These are phyloP conservation scores for Agelaius phoeniceus DNA, from an alignment of 2,113 vertebrate genomes.

Conservation along the genomic window DNA sequence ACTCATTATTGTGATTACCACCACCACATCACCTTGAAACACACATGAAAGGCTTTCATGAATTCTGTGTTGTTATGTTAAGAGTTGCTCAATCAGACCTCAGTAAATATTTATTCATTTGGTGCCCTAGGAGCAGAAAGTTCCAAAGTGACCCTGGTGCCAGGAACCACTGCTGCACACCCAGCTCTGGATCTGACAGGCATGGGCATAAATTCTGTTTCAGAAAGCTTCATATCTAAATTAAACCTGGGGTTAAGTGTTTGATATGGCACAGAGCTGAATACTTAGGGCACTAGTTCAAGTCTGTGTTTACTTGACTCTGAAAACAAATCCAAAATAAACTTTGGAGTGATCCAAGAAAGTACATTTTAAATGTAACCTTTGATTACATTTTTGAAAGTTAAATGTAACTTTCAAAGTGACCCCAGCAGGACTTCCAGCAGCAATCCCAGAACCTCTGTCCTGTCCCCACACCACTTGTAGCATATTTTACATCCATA, in stretches of 20 bases:
- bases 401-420: background rate
- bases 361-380: background rate
- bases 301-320: background rate
- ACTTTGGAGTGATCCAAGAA: background rate
- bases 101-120: background rate
- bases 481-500: background rate
- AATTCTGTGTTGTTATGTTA: background rate
- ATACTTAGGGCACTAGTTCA: background rate
- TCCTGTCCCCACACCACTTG: background rate
- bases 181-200: background rate
- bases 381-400: background rate
- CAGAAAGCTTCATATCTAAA: background rate
- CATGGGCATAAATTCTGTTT: background rate
- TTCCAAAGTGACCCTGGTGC: background rate
- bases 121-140: background rate
- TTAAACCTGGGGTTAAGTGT: background rate
- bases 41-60: background rate
- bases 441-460: background rate
- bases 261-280: background rate
- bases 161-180: background rate
- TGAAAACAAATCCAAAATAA: background rate
- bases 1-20: background rate
- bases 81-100: fast-evolving
- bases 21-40: background rate
- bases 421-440: background rate